These are phyloP conservation scores for Halcyon malimbica DNA, from an alignment of 2,113 vertebrate genomes.

Conservation along the genomic window DNA sequence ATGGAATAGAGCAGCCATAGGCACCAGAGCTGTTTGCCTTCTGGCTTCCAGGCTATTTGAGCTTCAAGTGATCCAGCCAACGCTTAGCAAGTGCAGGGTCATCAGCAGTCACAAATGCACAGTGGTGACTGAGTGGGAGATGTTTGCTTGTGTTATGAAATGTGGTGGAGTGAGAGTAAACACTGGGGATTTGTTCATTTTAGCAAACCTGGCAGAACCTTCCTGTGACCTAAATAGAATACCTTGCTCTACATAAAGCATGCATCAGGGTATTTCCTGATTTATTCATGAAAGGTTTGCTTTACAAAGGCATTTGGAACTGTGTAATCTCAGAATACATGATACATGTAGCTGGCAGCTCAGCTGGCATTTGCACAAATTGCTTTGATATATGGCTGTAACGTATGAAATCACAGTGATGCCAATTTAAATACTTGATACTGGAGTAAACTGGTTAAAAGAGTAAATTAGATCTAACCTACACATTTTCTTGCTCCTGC, in stretches of 20 bases:
- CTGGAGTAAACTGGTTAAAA: conserved; percentile 72
- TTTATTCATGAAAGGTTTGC: conserved; percentile 86
- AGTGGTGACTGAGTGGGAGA: conserved; percentile 38
- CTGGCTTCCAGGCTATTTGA: conserved; percentile 37
- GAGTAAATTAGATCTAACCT: conserved; percentile 70
- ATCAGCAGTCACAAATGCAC: conserved; percentile 55
- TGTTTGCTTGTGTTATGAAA: conserved; percentile 75
- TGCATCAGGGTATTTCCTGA: conserved; percentile 85
- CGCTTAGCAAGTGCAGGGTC: conserved; percentile 53
- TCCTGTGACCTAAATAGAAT: conserved; percentile 85
- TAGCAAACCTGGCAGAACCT: conserved; percentile 84
- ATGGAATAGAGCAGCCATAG: background rate
- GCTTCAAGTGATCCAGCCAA: conserved; percentile 39
- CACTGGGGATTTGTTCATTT: conserved; percentile 80
- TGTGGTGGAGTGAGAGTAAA: conserved; percentile 70
- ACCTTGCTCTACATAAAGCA: conserved; percentile 84
- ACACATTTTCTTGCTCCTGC: conserved; percentile 45
- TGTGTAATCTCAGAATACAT: conserved; percentile 81
- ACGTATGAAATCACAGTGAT: conserved; percentile 60
- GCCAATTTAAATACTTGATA: conserved; percentile 77
- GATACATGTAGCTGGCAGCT: conserved; percentile 77
- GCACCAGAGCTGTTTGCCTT: background rate
- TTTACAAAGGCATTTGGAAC: conserved; percentile 83
- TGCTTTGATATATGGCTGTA: conserved; percentile 80
- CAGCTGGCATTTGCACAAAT: conserved; percentile 81